Conservation (phyloP, 2,113 vertebrate species). For the Pedetes capensis region DNA sequence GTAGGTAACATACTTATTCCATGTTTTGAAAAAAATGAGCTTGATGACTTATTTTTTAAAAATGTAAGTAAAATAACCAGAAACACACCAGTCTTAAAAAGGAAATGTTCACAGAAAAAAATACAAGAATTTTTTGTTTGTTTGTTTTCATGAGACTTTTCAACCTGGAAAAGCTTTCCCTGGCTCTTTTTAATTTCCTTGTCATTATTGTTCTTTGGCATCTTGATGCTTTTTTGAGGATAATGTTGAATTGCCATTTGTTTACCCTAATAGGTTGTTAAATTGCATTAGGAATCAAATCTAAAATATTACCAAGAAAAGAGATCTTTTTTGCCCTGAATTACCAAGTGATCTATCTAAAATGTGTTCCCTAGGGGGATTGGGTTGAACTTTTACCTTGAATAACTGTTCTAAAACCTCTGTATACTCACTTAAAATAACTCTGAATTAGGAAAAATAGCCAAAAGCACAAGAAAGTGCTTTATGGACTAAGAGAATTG, state of each 20-base stretch:
- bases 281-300: constrained; percentile 47
- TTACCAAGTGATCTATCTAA: constrained; percentile 78
- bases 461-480: constrained; percentile 55
- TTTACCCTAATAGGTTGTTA: constrained; percentile 77
- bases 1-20: constrained; percentile 6
- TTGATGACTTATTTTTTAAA: not conserved
- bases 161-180: not conserved
- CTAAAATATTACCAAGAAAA: constrained; percentile 77
- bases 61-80: not conserved
- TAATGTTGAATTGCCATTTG: constrained; percentile 61
- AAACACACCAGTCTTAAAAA: not conserved
- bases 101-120: not conserved
- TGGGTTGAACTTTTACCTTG: constrained; percentile 83
- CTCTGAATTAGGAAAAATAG: constrained; percentile 68
- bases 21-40: not conserved
- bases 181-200: not conserved
- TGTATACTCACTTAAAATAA: constrained; percentile 74
- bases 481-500: constrained; percentile 59
- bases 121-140: not conserved
- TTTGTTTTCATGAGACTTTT: not conserved
- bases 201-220: not conserved
- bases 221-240: not conserved
- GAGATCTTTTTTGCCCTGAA: constrained; percentile 61
- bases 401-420: constrained; percentile 71
- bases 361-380: constrained; percentile 76